A percentile compares a stretch with the other conserved stretches of the same genome.
These are phyloP conservation scores for Dasyornis broadbenti DNA, from an alignment of 2,113 vertebrate genomes.

Conservation along the genomic window DNA sequence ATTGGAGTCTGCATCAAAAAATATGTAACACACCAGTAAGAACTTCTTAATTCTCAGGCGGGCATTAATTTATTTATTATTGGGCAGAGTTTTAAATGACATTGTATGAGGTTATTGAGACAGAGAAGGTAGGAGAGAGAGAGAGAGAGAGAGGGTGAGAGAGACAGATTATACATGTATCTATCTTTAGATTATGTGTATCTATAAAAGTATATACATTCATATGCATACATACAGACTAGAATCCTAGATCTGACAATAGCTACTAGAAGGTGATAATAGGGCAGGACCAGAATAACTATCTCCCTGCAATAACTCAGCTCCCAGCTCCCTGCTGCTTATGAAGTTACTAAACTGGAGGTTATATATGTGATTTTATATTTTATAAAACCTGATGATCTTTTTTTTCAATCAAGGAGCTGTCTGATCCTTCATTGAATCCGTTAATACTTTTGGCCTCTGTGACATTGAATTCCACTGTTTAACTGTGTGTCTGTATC, in stretches of 20 bases:
- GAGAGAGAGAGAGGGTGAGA: neutral
- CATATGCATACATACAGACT: neutral
- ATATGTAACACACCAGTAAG: accelerated
- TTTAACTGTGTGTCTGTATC: neutral
- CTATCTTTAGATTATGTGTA: neutral
- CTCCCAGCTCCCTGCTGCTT: neutral
- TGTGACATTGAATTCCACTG: neutral
- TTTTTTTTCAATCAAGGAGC: neutral
- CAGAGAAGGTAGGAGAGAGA: too few relatives aligned
- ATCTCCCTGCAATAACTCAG: neutral
- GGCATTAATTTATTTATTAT: neutral
- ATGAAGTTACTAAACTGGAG: neutral
- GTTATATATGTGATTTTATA: neutral
- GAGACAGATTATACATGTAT: neutral
- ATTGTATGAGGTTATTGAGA: neutral
- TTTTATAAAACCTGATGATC: neutral
- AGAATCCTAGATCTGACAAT: neutral
- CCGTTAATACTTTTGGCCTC: neutral
- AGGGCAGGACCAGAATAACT: neutral
- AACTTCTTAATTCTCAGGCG: neutral
- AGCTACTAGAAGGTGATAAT: neutral
- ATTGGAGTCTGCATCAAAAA: neutral
- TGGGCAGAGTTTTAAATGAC: neutral
- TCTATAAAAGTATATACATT: neutral
- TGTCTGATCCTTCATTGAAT: neutral